phyloP scores from a whole-genome alignment of 2,113 vertebrate species.

The Erythrocercus mccallii region DNA sequence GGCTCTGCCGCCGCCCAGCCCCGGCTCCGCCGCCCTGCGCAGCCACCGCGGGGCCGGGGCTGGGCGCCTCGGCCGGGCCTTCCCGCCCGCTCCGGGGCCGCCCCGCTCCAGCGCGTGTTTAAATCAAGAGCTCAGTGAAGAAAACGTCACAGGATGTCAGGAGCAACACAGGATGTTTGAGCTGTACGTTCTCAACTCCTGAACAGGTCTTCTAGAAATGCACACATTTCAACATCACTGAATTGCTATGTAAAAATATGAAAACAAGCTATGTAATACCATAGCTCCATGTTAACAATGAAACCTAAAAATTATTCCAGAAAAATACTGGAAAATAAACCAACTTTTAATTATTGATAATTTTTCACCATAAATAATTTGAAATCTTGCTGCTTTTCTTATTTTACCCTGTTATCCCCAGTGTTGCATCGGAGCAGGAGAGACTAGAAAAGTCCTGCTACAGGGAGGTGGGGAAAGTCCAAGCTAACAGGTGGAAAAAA shows the following conservation, averaged over 20 bases:
- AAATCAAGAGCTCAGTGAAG: background rate
- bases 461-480: background rate
- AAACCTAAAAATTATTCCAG: background rate
- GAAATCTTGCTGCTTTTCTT: background rate
- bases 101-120: background rate
- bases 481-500: background rate
- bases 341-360: background rate
- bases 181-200: background rate
- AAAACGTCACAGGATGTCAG: background rate
- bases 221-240: background rate
- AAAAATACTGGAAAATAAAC: background rate
- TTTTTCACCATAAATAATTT: background rate
- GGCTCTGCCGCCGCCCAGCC: too few relatives aligned
- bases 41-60: rapidly evolving
- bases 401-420: background rate
- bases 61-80: background rate
- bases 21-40: too few relatives aligned
- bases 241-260: background rate
- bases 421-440: background rate
- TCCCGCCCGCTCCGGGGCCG: background rate
- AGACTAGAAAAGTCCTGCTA: background rate
- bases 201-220: background rate
- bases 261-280: background rate
- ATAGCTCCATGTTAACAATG: background rate
- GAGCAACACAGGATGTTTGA: background rate